phyloP scores from a whole-genome alignment of 2,797 vertebrate species.

The Anguilla pacifica region DNA sequence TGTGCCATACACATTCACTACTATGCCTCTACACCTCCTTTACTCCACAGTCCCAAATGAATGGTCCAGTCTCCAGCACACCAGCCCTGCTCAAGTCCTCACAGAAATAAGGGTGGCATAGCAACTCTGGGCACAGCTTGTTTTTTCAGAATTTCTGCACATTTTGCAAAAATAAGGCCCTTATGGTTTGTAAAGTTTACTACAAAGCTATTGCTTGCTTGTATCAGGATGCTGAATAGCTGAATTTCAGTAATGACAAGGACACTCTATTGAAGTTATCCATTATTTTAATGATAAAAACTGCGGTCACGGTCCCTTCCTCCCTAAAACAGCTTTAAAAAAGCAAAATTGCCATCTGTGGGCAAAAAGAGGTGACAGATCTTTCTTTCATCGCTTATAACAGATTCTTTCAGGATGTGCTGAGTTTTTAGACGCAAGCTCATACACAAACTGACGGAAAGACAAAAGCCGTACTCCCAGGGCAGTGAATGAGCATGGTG shows the following conservation, averaged over 20 bases:
- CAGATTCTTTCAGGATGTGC: neutral
- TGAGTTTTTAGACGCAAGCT: constrained; percentile 14
- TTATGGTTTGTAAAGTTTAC: neutral
- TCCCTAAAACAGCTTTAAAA: neutral
- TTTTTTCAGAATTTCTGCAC: too few relatives aligned
- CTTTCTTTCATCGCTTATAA: constrained; percentile 7
- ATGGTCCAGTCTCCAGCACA: neutral
- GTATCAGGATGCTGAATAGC: neutral
- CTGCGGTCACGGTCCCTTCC: neutral
- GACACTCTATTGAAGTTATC: neutral
- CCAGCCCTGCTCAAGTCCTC: too few relatives aligned
- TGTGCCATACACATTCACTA: too few relatives aligned
- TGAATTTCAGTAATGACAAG: neutral
- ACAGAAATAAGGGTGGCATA: too few relatives aligned
- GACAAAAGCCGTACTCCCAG: neutral
- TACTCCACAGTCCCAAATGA: too few relatives aligned
- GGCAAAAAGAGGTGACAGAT: neutral
- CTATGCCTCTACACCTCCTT: too few relatives aligned
- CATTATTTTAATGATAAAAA: neutral
- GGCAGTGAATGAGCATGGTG: neutral
- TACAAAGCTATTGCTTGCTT: neutral
- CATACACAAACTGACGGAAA: constrained; percentile 14
- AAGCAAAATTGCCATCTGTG: neutral
- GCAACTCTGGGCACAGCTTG: too few relatives aligned
- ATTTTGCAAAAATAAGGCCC: neutral